A percentile compares a stretch with the other conserved stretches of the same genome.
Evolutionary conservation across 2,888 invertebrate genomes (phyloP).

Genomic region (Amblyjoppa proteus): DNA sequence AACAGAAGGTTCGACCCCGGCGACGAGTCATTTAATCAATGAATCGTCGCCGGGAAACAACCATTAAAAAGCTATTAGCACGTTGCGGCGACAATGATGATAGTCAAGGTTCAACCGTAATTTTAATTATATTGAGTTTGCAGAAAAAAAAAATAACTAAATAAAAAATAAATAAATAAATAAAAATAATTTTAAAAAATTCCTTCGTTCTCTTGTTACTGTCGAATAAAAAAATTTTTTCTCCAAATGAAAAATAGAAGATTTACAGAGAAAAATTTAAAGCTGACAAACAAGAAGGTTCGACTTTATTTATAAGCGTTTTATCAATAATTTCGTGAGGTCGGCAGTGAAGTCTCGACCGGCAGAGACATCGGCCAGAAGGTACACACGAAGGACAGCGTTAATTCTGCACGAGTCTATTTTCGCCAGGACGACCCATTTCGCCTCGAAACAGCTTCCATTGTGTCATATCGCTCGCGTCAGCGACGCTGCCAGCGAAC

Average conservation of each 20-base stretch:
- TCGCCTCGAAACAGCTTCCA: slow-evolving; percentile 10
- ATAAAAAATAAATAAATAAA: background rate
- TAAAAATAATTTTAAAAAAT: no score
- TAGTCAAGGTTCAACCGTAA: background rate
- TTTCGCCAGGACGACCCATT: slow-evolving; percentile 19
- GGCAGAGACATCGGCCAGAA: background rate
- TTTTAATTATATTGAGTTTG: background rate
- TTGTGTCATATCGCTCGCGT: slow-evolving; percentile 17
- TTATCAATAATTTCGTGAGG: background rate
- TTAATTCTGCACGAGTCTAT: slow-evolving; percentile 34
- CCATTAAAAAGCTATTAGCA: background rate
- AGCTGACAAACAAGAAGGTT: background rate
- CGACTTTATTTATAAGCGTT: background rate
- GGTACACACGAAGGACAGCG: background rate
- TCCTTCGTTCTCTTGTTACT: background rate
- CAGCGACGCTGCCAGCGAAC: slow-evolving; percentile 5
- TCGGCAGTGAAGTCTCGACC: background rate
- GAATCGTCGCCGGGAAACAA: background rate
- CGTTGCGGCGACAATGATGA: background rate
- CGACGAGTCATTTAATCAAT: background rate
- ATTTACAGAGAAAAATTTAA: background rate
- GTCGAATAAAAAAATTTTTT: background rate
- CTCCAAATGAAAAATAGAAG: background rate
- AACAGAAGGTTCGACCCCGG: no score
- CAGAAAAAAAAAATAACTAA: background rate